Percentiles rank a stretch among this genome's conserved stretches.
Conservation (phyloP, 2,797 vertebrate genomes). For the Gymnopithys bicolor region DNA sequence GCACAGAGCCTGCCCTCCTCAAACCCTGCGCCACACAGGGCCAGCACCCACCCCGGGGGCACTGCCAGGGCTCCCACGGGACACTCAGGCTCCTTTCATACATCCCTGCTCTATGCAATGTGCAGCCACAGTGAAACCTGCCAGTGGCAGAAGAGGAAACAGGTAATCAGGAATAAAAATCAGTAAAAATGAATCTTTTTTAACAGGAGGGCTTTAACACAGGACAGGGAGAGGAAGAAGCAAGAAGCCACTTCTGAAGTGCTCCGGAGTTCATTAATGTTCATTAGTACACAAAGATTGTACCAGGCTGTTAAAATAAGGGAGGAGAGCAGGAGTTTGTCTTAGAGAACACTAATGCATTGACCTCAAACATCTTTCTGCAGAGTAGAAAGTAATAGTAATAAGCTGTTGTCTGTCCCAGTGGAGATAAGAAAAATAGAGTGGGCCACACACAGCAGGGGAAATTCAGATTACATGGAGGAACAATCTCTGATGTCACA, state of each 20-base stretch:
- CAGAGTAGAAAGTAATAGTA: not conserved
- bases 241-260: not conserved
- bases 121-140: not conserved
- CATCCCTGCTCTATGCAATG: not conserved
- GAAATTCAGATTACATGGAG: not conserved
- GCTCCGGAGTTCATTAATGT: not conserved
- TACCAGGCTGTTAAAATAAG: not conserved
- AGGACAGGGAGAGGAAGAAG: not conserved
- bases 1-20: not conserved
- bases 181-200: not conserved
- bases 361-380: not conserved
- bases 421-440: not conserved
- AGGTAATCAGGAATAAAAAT: not conserved
- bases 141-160: not conserved
- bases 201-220: not conserved
- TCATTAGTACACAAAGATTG: not conserved
- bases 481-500: not conserved
- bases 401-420: not conserved
- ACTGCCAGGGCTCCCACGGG: rapidly evolving
- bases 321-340: not conserved
- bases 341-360: not conserved
- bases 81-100: not conserved
- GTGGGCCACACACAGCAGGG: not conserved
- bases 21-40: not conserved
- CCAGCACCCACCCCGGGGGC: not conserved